Percentiles rank a stretch among this genome's conserved stretches.
Conservation (phyloP, 2,113 vertebrate genomes). For the Lucifuga dentata region DNA sequence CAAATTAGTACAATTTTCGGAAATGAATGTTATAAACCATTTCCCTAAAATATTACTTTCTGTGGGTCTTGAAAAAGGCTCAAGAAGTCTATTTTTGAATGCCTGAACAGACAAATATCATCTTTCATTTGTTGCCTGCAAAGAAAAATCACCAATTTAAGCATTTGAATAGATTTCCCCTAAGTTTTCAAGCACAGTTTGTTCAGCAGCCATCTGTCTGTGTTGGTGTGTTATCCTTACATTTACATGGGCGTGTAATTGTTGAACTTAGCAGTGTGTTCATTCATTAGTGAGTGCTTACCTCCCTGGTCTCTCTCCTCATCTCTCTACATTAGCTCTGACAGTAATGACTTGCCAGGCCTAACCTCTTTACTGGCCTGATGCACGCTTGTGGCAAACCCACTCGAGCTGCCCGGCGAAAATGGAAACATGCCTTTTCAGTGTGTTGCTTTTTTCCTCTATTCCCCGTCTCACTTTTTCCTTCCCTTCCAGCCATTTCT, state of each 20-base stretch:
- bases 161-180: constrained; percentile 38
- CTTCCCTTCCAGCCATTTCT: constrained; percentile 22
- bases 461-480: constrained; percentile 18
- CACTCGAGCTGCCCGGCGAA: constrained; percentile 62
- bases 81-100: constrained; percentile 13
- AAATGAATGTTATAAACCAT: constrained; percentile 32
- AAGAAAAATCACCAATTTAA: constrained; percentile 18
- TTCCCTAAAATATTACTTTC: constrained; percentile 29
- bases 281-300: constrained; percentile 77
- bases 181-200: constrained; percentile 37
- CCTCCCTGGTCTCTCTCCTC: constrained; percentile 72
- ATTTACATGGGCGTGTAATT: constrained; percentile 80
- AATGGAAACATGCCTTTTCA: constrained; percentile 77
- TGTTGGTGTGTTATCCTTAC: constrained; percentile 77
- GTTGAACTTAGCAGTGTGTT: constrained; percentile 78
- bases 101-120: constrained; percentile 21
- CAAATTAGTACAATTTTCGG: constrained; percentile 30
- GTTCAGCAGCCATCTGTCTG: constrained; percentile 49
- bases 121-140: constrained; percentile 29
- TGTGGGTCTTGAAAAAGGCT: constrained; percentile 37
- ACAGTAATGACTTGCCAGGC: constrained; percentile 78
- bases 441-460: constrained; percentile 30
- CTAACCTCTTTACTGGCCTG: constrained; percentile 78
- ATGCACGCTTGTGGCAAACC: constrained; percentile 76
- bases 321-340: constrained; percentile 83